Conservation (phyloP, 2,888 invertebrate species). For the Temnothorax unifasciatus region DNA sequence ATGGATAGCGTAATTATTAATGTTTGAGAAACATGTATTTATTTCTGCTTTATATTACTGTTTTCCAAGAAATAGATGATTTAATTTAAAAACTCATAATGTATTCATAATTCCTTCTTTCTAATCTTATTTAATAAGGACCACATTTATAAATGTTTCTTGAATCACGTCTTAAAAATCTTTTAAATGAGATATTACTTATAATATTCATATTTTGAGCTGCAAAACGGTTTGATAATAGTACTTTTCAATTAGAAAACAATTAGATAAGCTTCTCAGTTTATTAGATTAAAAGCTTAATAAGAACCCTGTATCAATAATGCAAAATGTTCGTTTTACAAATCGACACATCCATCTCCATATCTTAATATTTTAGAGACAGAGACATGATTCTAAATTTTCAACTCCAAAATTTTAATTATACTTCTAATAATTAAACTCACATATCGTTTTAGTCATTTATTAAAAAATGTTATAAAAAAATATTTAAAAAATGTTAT, state of each 20-base stretch:
- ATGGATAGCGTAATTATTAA: slow-evolving; percentile 9
- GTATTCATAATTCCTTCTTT: neutral
- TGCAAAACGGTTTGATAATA: neutral
- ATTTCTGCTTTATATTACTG: slow-evolving; percentile 60
- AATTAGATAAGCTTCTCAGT: neutral
- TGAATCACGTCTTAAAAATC: neutral
- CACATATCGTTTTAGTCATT: neutral
- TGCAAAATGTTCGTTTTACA: neutral
- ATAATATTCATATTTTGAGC: neutral
- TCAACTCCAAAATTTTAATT: neutral
- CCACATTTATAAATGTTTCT: neutral
- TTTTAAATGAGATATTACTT: neutral
- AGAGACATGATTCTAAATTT: neutral
- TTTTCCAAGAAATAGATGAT: slow-evolving; percentile 51
- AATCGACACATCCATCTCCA: neutral
- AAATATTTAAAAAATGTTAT: neutral
- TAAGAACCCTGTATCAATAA: neutral
- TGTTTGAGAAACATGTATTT: slow-evolving; percentile 60
- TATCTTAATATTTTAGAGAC: neutral
- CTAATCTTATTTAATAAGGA: neutral
- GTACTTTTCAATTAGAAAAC: neutral
- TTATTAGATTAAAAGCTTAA: neutral
- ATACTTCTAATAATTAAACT: neutral
- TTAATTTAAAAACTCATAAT: slow-evolving; percentile 7
- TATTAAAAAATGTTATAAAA: slow-evolving; percentile 8